Conservation (phyloP, 2,888 invertebrate species). For the Ischnura elegans region DNA sequence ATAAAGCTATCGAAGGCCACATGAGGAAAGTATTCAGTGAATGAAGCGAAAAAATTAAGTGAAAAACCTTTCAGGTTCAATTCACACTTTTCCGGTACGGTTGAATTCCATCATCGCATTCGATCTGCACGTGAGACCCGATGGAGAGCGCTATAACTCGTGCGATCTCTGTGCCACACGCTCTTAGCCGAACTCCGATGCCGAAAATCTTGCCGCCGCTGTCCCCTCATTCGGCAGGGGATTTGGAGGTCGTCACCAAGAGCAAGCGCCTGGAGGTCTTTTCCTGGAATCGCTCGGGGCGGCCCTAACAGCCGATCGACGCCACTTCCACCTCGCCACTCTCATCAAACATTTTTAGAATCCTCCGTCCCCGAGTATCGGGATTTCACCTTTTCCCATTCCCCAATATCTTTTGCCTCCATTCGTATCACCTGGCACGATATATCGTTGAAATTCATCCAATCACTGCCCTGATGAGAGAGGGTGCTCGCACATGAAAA, state of each 20-base stretch:
- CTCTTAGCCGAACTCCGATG: background rate
- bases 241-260: too few species aligned
- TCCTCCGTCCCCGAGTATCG: too few species aligned
- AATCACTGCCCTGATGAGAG: background rate
- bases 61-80: too few species aligned
- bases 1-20: too few species aligned
- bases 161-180: background rate
- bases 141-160: background rate
- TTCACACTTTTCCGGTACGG: background rate
- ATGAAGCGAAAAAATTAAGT: too few species aligned
- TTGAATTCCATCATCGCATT: background rate
- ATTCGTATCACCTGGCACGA: too few species aligned
- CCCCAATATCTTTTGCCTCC: too few species aligned
- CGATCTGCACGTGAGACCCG: background rate
- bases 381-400: too few species aligned
- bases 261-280: too few species aligned
- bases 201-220: background rate
- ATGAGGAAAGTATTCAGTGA: too few species aligned
- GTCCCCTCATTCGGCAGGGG: background rate
- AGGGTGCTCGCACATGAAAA: background rate
- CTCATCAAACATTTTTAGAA: background rate
- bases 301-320: background rate
- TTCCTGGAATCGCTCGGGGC: too few species aligned
- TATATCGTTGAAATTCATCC: too few species aligned
- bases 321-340: background rate